Percentiles rank a stretch among this genome's conserved stretches.
Conservation (phyloP, 2,797 vertebrate species). For the Lithobates pipiens region DNA sequence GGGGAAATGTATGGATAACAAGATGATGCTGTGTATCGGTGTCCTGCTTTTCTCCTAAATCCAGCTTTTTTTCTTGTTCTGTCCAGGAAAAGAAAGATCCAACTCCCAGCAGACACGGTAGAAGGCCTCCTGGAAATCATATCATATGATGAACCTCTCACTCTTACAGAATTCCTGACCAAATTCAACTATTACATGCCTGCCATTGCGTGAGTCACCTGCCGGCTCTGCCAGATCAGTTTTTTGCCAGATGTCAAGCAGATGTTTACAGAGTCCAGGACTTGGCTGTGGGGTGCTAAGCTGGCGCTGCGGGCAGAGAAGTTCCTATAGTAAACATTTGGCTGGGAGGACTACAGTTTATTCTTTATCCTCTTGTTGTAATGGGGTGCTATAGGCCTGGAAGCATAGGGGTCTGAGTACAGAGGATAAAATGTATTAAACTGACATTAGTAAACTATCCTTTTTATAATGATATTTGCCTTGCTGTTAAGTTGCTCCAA, state of each 20-base stretch:
- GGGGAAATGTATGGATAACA: too few relatives aligned
- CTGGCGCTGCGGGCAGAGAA: not conserved
- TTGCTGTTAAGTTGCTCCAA: too few relatives aligned
- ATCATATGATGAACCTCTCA: constrained; percentile 73
- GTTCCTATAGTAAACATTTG: too few relatives aligned
- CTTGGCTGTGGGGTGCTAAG: too few relatives aligned
- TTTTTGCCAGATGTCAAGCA: not conserved
- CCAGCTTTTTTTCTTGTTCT: not conserved
- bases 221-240: not conserved
- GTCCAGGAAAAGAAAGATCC: constrained; percentile 82
- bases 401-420: too few relatives aligned
- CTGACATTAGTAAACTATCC: too few relatives aligned
- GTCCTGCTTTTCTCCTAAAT: not conserved
- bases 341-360: too few relatives aligned
- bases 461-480: too few relatives aligned
- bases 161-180: constrained; percentile 81
- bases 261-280: not conserved
- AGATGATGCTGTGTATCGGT: not conserved
- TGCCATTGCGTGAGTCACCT: constrained; percentile 86
- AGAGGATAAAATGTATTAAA: too few relatives aligned
- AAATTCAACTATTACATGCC: constrained; percentile 91
- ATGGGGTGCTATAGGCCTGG: too few relatives aligned
- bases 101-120: constrained; percentile 71
- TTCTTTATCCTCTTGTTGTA: too few relatives aligned
- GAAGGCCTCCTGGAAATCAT: constrained; percentile 74